Conservation (phyloP, 2,113 vertebrate genomes). For the Epinephelus moara region DNA sequence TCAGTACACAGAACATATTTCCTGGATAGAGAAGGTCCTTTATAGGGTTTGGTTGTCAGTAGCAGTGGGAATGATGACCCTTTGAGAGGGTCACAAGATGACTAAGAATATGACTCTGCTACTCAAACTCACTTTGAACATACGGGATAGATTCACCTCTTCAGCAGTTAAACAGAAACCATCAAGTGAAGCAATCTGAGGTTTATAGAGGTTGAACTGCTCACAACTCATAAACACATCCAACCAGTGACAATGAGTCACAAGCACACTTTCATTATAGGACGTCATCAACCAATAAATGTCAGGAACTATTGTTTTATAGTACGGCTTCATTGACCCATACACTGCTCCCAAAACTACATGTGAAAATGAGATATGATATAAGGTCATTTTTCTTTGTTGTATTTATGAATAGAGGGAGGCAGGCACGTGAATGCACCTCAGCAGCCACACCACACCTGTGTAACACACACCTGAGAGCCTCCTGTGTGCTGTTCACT, state of each 20-base stretch:
- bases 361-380: neutral
- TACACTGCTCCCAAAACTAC: neutral
- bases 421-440: neutral
- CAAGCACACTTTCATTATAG: neutral
- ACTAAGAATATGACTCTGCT: neutral
- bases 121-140: neutral
- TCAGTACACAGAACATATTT: neutral
- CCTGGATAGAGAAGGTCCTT: neutral
- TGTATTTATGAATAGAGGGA: neutral
- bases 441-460: neutral
- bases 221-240: neutral
- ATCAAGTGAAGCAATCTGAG: neutral
- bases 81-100: neutral
- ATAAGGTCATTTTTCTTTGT: neutral
- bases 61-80: neutral
- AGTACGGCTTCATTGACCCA: neutral
- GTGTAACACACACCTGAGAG: neutral
- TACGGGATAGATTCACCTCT: neutral
- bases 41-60: too few relatives aligned
- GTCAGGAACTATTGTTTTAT: too few relatives aligned
- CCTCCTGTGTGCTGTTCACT: neutral
- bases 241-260: neutral
- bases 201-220: neutral
- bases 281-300: neutral
- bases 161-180: neutral